These are phyloP conservation scores for Probaryconus sp. DNA, from an alignment of 1,140 invertebrate species.

Conservation along the genomic window DNA sequence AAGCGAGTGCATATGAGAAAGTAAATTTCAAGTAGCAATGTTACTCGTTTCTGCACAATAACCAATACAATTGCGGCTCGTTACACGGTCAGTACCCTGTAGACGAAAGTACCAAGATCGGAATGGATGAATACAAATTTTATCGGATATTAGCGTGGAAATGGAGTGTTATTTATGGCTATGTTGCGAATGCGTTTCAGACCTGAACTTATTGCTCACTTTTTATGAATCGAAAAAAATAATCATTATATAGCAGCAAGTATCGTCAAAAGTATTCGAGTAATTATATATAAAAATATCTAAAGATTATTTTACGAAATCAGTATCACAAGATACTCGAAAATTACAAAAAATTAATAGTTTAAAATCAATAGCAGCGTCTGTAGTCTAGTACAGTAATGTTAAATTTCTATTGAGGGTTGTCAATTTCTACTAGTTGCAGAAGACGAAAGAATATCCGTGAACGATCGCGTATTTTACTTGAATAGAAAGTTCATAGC, in stretches of 20 bases:
- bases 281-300: too few species aligned
- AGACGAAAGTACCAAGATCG: constrained; percentile 21
- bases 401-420: too few species aligned
- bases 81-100: constrained; percentile 15
- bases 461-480: constrained; percentile 9
- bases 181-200: constrained; percentile 21
- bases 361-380: too few species aligned
- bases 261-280: too few species aligned
- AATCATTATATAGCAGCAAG: too few species aligned
- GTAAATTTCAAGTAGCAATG: constrained; percentile 25
- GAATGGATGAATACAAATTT: constrained; percentile 70
- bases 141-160: constrained; percentile 73
- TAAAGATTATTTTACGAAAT: too few species aligned
- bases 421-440: too few species aligned
- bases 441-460: background rate
- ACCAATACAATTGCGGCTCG: background rate
- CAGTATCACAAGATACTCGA: too few species aligned
- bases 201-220: constrained; percentile 22
- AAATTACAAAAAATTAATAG: too few species aligned
- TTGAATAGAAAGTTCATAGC: constrained; percentile 14
- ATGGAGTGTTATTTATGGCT: constrained; percentile 71
- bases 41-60: constrained; percentile 5
- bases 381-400: too few species aligned
- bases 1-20: constrained; percentile 21
- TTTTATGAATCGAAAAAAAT: constrained; percentile 42